These are phyloP conservation scores for Nerophis lumbriciformis DNA, from an alignment of 2,113 vertebrate genomes.

Conservation along the genomic window DNA sequence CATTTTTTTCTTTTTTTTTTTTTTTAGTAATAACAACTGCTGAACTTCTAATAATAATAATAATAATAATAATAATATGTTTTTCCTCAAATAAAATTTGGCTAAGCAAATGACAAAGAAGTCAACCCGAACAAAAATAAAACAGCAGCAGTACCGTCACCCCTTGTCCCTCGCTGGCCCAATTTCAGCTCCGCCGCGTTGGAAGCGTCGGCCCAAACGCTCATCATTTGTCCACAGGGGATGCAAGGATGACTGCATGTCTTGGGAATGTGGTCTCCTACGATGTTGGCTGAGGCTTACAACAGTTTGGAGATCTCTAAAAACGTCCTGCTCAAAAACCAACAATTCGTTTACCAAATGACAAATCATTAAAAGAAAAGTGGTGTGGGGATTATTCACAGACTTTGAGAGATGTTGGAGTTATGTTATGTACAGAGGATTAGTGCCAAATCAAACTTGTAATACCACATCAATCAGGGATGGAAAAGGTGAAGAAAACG, in stretches of 20 bases:
- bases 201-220: background rate
- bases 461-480: constrained; percentile 48
- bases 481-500: constrained; percentile 19
- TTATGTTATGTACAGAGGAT: constrained; percentile 68
- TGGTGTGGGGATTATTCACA: background rate
- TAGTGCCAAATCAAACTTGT: constrained; percentile 50
- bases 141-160: constrained; percentile 23
- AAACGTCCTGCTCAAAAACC: constrained; percentile 9
- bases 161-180: constrained; percentile 9
- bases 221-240: constrained; percentile 6
- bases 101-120: constrained; percentile 31
- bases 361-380: constrained; percentile 19
- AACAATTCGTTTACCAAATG: background rate
- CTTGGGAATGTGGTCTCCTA: constrained; percentile 28
- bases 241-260: constrained; percentile 22
- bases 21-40: constrained; percentile 17
- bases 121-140: constrained; percentile 28
- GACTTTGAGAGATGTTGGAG: constrained; percentile 31
- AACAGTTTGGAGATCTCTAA: constrained; percentile 17
- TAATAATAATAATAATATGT: constrained; percentile 11
- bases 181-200: constrained; percentile 17
- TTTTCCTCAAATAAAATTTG: constrained; percentile 32
- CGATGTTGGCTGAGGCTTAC: constrained; percentile 33
- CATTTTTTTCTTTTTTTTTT: constrained; percentile 7
- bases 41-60: constrained; percentile 18